Base-by-base conservation (phyloP, 2,888 invertebrate species). In the Desoria tigrina region DNA sequence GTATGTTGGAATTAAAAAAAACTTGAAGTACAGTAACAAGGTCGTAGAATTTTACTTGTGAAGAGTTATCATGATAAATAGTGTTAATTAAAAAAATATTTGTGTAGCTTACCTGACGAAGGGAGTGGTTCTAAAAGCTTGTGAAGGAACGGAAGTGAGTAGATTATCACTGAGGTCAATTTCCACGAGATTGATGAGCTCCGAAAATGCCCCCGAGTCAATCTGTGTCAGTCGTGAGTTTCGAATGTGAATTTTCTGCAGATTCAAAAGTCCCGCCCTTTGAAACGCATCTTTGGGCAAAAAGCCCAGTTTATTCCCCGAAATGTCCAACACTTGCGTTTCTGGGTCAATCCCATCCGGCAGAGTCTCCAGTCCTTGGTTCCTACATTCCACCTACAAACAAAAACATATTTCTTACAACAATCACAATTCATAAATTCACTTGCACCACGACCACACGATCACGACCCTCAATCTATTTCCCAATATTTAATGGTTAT, bases 241-340 rank as follows among this genome's bases (percentile, higher is more conserved):
- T 71, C 89, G 86, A 78, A 94, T 82, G 81, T 90, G 92, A 64
- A 94, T 86, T 78, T 90, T 87, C 82, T 94, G 94, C 74, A 94
- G 84, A 82, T 94, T 93, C 71, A 91, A 84, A 66, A 94, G 84
- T 68, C 90, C 90, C 32, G 89, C 88, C 74, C 88, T 85, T 68
- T 87, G 84, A 80, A 94, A 94, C 71, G 90, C 89, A 79, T 91
- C 90, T 74, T 87, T 86, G 54, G 91, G 88, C 66, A 94, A 84
- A 74, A 89, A 88, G 80, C 90, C 90, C 77, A 94, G 84, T 80
- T 90, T 90, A 81, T 94, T 94, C 73, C 89, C 89, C 73, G 92
- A 92, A 80, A 92, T 86, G 82, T 94, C 92, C 79, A 94, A 83
- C 77, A 94, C 93, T 83, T 94, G 94, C 39, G 94, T 94, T 77